Evolutionary conservation across 1,140 invertebrate genomes (phyloP), one percentile per base, ranked within the genome.

Genomic region (Scaptomyza montana): DNA sequence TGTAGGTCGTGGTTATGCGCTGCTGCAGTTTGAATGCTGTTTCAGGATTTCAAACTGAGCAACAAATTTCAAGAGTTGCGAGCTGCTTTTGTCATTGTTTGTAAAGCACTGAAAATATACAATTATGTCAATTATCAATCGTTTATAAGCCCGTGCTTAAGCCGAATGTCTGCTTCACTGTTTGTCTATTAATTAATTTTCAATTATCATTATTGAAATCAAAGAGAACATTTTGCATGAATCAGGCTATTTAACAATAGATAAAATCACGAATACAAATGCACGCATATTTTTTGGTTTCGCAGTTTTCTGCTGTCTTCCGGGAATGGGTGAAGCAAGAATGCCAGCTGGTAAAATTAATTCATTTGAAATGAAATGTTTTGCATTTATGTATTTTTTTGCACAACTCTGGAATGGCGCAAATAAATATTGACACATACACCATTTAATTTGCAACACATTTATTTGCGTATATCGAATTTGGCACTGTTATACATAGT

Each of bases 281-380:
- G 64, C 47, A 55, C 28, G 41, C 16, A 53, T 66, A 62, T 59
- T 67, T 51, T 43, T 25, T 33, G 1, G 30, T 6, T 33, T 56
- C 55, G 60, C 62, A 70, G 67, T 76, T 69, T 72, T 74, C 43
- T 12, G 36, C 46, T 59, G 68, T 60, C 70, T 45, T 63, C 33
- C 43, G 8, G 62, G 28, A 33, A 33, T 7, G 30, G 19, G 45
- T 9, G 39, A 59, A 21, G 45, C 30, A 46, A 76, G 79, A 85
- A 77, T 73, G 64, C 67, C 84, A 84, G 69, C 74, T 79, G 74
- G 66, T 85, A 57, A 85, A 84, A 85, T 85, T 80, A 77, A 85
- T 85, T 77, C 69, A 85, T 80, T 85, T 77, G 64, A 70, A 72
- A 74, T 71, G 71, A 77, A 85, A 80, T 80, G 85, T 80, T 77